Percentiles rank a stretch among this genome's conserved stretches.
Conservation (phyloP, 2,888 invertebrate genomes). For the Platycheirus albimanus region DNA sequence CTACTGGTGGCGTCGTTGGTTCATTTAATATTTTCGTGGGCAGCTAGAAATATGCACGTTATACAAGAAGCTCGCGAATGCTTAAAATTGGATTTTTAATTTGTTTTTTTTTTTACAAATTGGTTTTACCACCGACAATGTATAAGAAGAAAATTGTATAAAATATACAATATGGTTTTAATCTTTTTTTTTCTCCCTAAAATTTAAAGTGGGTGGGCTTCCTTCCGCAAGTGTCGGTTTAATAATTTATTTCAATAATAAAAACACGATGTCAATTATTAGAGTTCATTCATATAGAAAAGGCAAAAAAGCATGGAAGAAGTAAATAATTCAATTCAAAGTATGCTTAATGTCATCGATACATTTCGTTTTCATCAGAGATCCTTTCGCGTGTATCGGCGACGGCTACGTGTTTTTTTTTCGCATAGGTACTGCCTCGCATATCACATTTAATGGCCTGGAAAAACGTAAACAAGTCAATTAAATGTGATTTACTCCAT, state of each 20-base stretch:
- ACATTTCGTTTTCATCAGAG: constrained; percentile 26
- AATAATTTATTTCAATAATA: background rate
- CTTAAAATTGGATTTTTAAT: too few relatives aligned
- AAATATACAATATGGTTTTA: too few relatives aligned
- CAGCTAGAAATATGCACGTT: too few relatives aligned
- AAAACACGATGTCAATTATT: constrained; percentile 12
- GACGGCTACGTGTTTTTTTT: constrained; percentile 1
- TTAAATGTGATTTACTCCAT: constrained; percentile 64
- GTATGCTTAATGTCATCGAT: constrained; percentile 30
- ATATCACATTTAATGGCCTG: constrained; percentile 44
- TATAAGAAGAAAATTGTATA: too few relatives aligned
- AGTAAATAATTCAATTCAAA: constrained; percentile 32
- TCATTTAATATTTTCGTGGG: too few relatives aligned
- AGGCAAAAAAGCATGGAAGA: constrained; percentile 14
- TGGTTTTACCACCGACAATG: too few relatives aligned
- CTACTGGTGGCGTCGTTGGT: too few relatives aligned
- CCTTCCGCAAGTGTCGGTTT: background rate
- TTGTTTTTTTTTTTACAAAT: too few relatives aligned
- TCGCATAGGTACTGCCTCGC: background rate
- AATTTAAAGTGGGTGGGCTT: background rate
- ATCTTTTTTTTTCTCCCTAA: too few relatives aligned
- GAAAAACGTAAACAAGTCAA: constrained; percentile 67
- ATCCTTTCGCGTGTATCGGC: background rate
- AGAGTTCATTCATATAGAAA: constrained; percentile 2
- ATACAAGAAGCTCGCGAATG: too few relatives aligned